A percentile compares a stretch with the other conserved stretches of the same genome.
Evolutionary conservation across 2,888 invertebrate genomes (phyloP).

Genomic region (Linyphia triangularis): DNA sequence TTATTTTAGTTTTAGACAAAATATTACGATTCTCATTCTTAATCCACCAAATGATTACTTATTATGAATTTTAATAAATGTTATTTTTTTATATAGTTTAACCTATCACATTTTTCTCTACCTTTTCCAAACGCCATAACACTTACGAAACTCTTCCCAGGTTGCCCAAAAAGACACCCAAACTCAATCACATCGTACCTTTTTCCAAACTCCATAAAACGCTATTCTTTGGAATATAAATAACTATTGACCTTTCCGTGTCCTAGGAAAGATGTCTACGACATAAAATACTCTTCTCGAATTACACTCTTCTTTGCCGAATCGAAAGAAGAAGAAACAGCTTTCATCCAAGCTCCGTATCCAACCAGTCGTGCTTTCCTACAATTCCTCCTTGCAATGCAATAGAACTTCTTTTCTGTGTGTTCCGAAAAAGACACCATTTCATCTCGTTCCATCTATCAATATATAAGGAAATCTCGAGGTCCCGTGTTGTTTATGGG

Average conservation of each 20-base stretch:
- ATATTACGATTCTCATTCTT: too few species aligned
- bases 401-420: background rate
- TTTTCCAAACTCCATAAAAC: too few species aligned
- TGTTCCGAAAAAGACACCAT: constrained; percentile 11
- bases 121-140: too few species aligned
- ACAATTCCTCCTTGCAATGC: background rate
- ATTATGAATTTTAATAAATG: too few species aligned
- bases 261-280: background rate
- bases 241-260: background rate
- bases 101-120: too few species aligned
- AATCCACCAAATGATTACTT: too few species aligned
- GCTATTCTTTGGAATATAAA: background rate
- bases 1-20: too few species aligned
- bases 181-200: too few species aligned
- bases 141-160: too few species aligned
- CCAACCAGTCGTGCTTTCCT: background rate
- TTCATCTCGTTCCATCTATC: constrained; percentile 42
- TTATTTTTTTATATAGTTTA: too few species aligned
- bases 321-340: background rate
- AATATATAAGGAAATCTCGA: constrained; percentile 30
- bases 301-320: background rate
- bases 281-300: background rate
- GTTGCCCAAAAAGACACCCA: too few species aligned
- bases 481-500: constrained; percentile 22
- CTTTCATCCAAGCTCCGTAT: background rate